phyloP scores from a whole-genome alignment of 2,113 vertebrate species.

The Lucifuga dentata region DNA sequence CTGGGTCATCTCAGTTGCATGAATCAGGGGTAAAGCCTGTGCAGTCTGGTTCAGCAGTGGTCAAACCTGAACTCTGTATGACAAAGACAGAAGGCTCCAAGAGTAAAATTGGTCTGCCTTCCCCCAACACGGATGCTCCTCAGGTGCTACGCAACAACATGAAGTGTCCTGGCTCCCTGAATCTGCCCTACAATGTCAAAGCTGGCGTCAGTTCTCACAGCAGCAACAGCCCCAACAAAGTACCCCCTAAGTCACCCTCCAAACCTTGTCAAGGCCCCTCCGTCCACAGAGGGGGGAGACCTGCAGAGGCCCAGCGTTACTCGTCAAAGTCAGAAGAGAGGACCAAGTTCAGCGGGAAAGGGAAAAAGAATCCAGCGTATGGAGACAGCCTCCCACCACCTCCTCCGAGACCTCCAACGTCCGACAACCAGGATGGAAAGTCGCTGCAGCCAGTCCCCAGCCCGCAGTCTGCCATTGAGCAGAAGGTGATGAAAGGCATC shows the following conservation, averaged over 20 bases:
- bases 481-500: slow-evolving; percentile 98
- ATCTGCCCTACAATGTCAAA: slow-evolving; percentile 81
- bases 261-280: slow-evolving; percentile 77
- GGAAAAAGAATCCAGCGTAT: slow-evolving; percentile 80
- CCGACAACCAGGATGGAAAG: slow-evolving; percentile 67
- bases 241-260: slow-evolving; percentile 90
- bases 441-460: slow-evolving; percentile 54
- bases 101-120: slow-evolving; percentile 82
- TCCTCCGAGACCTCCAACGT: slow-evolving; percentile 68
- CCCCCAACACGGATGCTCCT: slow-evolving; percentile 77
- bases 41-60: slow-evolving; percentile 75
- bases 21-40: slow-evolving; percentile 81
- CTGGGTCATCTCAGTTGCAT: slow-evolving; percentile 69
- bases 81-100: slow-evolving; percentile 86
- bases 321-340: slow-evolving; percentile 82
- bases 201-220: slow-evolving; percentile 78
- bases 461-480: slow-evolving; percentile 91
- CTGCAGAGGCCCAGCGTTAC: slow-evolving; percentile 74
- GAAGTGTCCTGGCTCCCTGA: slow-evolving; percentile 83
- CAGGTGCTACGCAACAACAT: slow-evolving; percentile 83
- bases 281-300: slow-evolving; percentile 70
- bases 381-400: slow-evolving; percentile 82
- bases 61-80: slow-evolving; percentile 81
- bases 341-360: slow-evolving; percentile 79
- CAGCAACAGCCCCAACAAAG: slow-evolving; percentile 88